Evolutionary conservation across 2,888 invertebrate genomes (phyloP).

Genomic region (Diabrotica balteata): DNA sequence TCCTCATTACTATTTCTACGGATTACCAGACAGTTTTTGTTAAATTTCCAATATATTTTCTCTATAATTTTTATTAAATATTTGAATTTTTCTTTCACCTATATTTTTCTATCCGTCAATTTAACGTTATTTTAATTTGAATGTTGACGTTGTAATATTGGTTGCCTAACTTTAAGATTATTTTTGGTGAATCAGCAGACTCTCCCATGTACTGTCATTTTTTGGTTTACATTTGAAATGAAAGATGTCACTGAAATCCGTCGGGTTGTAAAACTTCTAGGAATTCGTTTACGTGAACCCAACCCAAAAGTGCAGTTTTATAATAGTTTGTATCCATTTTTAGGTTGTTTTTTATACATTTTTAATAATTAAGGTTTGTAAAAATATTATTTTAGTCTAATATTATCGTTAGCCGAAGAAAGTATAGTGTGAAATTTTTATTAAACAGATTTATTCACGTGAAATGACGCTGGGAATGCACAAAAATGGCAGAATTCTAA

Average conservation of each 20-base stretch:
- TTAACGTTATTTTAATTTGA: too few species aligned
- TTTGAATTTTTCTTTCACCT: too few species aligned
- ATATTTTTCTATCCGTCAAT: too few species aligned
- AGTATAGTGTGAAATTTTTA: slow-evolving; percentile 27
- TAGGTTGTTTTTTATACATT: slow-evolving; percentile 31
- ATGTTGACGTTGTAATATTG: too few species aligned
- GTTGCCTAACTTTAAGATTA: too few species aligned
- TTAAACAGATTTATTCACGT: slow-evolving; percentile 29
- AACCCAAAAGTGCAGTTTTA: slow-evolving; percentile 48
- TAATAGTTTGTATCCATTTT: slow-evolving; percentile 36
- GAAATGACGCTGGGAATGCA: slow-evolving; percentile 44
- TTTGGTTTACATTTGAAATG: slow-evolving; percentile 14
- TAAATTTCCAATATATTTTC: too few species aligned
- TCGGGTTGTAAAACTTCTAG: slow-evolving; percentile 36
- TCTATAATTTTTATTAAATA: too few species aligned
- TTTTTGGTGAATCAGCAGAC: too few species aligned
- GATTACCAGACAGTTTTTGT: too few species aligned
- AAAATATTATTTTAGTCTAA: background rate
- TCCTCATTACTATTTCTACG: too few species aligned
- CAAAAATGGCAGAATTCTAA: slow-evolving; percentile 51
- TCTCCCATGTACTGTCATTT: background rate
- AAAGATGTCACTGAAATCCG: slow-evolving; percentile 37
- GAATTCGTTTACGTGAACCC: slow-evolving; percentile 48
- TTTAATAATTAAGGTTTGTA: slow-evolving; percentile 36
- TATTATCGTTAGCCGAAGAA: slow-evolving; percentile 15